These are phyloP conservation scores for Pantherophis alleghaniensis DNA, from an alignment of 2,797 vertebrate species.

Conservation along the genomic window DNA sequence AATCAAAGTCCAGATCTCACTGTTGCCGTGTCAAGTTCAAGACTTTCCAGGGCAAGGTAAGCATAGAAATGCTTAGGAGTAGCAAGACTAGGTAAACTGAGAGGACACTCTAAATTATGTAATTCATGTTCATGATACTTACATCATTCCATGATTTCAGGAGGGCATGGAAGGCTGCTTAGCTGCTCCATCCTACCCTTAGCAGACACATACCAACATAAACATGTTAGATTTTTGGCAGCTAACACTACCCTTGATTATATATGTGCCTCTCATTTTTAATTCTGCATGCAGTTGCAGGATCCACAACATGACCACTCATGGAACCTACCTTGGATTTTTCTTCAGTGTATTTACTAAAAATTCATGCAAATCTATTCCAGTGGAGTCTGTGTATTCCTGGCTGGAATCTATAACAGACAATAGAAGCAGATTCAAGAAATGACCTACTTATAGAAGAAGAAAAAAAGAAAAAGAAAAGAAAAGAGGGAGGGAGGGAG, in stretches of 20 bases:
- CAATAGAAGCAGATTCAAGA: constrained; percentile 37
- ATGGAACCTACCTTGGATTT: constrained; percentile 89
- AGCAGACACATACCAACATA: background rate
- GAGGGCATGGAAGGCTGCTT: background rate
- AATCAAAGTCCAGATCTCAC: background rate
- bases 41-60: background rate
- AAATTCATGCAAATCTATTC: constrained; percentile 99
- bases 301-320: background rate
- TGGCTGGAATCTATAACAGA: constrained; percentile 92
- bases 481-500: background rate
- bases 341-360: constrained; percentile 99
- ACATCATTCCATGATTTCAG: background rate
- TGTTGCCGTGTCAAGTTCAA: background rate
- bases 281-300: background rate
- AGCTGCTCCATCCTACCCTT: background rate
- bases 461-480: too few relatives aligned
- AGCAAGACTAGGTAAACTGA: background rate
- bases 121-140: background rate
- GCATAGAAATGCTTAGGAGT: background rate
- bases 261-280: background rate
- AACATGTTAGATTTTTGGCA: background rate
- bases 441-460: background rate
- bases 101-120: background rate
- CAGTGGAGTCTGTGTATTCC: constrained; percentile 99
- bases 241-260: background rate